phyloP scores from a whole-genome alignment of 2,888 invertebrate species.

The Microchrysa polita region DNA sequence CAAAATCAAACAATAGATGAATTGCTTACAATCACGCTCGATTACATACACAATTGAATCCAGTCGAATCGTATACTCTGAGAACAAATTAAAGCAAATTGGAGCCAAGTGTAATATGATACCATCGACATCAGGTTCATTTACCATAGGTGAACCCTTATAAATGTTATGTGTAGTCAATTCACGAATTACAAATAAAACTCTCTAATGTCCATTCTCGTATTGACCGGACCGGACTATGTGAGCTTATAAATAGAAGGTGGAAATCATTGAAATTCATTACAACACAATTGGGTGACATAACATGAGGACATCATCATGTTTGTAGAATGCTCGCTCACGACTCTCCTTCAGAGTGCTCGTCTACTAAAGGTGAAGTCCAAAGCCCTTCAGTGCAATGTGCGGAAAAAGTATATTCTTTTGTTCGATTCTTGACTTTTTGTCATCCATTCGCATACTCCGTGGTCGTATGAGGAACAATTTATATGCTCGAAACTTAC shows the following conservation, averaged over 20 bases:
- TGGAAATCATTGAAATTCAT: constrained; percentile 31
- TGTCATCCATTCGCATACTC: not conserved
- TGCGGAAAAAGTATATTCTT: not conserved
- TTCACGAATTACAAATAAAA: not conserved
- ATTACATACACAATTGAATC: constrained; percentile 10
- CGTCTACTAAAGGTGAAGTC: not conserved
- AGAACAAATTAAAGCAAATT: constrained; percentile 31
- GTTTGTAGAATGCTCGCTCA: too few species aligned
- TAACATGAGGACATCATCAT: not conserved
- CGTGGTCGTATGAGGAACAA: not conserved
- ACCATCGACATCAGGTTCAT: too few species aligned
- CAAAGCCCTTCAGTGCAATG: not conserved
- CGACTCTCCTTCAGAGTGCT: not conserved
- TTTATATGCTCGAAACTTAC: not conserved
- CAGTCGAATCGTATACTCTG: not conserved
- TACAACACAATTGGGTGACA: constrained; percentile 8
- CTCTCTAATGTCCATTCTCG: not conserved
- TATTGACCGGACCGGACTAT: not conserved
- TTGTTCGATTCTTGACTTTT: not conserved
- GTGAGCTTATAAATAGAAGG: too few species aligned
- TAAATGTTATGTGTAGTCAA: not conserved
- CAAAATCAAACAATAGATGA: not conserved
- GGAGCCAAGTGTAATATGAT: not conserved
- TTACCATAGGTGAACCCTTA: not conserved
- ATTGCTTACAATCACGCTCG: not conserved